Evolutionary conservation across 2,797 vertebrate genomes (phyloP).

Genomic region (Chaenodraco wilsoni): DNA sequence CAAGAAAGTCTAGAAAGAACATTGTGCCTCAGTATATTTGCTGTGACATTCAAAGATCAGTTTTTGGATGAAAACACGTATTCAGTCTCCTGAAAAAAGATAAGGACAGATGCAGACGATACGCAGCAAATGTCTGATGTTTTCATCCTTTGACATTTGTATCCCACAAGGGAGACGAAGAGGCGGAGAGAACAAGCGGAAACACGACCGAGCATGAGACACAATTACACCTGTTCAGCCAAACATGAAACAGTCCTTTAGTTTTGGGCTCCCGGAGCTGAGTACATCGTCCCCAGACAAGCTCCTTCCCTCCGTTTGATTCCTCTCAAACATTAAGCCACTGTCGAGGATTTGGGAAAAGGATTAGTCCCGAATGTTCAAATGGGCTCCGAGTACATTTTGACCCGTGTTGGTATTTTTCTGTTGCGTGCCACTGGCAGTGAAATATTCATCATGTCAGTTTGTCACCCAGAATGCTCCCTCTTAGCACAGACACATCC

Average conservation of each 20-base stretch:
- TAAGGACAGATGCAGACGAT: slow-evolving; percentile 32
- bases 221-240: slow-evolving; percentile 74
- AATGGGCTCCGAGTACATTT: slow-evolving; percentile 54
- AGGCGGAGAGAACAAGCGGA: slow-evolving; percentile 27
- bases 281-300: slow-evolving; percentile 26
- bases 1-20: slow-evolving; percentile 25
- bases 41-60: slow-evolving; percentile 47
- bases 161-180: slow-evolving; percentile 44
- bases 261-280: slow-evolving; percentile 35
- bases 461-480: slow-evolving; percentile 35
- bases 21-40: slow-evolving; percentile 22
- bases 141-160: slow-evolving; percentile 67
- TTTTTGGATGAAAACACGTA: slow-evolving; percentile 16
- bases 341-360: slow-evolving; percentile 65
- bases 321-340: slow-evolving; percentile 48
- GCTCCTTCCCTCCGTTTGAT: slow-evolving; percentile 35
- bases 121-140: slow-evolving; percentile 47
- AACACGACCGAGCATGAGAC: slow-evolving; percentile 66
- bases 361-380: slow-evolving; percentile 58
- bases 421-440: slow-evolving; percentile 16
- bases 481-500: slow-evolving; percentile 33
- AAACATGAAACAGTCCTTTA: slow-evolving; percentile 61
- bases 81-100: slow-evolving; percentile 38
- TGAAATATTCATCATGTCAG: slow-evolving; percentile 57
- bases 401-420: slow-evolving; percentile 34